These are phyloP conservation scores for Sebastes vulpes DNA, from an alignment of 2,797 vertebrate species.

Conservation along the genomic window DNA sequence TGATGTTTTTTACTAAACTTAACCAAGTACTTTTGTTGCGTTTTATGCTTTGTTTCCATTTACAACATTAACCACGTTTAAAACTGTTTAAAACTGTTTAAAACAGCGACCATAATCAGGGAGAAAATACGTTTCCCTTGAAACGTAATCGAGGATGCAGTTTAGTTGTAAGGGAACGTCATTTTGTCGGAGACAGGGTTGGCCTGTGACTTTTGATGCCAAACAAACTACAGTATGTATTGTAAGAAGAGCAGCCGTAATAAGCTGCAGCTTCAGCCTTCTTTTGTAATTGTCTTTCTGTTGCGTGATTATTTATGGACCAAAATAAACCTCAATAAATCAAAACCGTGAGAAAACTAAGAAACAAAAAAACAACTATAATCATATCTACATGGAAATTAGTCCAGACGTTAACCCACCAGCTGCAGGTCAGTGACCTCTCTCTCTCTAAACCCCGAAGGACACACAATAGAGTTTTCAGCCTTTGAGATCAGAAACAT, in stretches of 20 bases:
- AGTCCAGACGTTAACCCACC: slow-evolving; percentile 3
- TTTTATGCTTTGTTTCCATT: too few relatives aligned
- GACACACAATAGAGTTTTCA: neutral
- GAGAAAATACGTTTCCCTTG: too few relatives aligned
- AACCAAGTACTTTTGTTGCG: too few relatives aligned
- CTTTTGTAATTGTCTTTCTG: neutral
- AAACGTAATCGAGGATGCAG: too few relatives aligned
- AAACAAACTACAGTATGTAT: neutral
- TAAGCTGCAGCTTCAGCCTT: neutral
- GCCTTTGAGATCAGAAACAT: neutral
- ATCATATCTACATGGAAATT: neutral
- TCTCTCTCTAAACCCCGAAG: neutral
- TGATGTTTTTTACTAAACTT: too few relatives aligned
- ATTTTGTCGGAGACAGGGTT: too few relatives aligned
- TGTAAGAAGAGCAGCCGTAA: neutral
- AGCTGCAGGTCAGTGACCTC: slow-evolving; percentile 25
- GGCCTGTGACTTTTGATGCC: neutral
- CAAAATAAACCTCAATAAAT: neutral
- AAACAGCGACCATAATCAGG: too few relatives aligned
- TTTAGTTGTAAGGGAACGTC: too few relatives aligned
- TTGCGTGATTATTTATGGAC: neutral
- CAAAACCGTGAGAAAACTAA: neutral
- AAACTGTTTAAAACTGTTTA: too few relatives aligned
- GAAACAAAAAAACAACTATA: neutral
- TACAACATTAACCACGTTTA: too few relatives aligned